Evolutionary conservation across 2,113 vertebrate species (phyloP), one percentile per base, ranked within the genome.

Genomic region (Hepsetus odoe): DNA sequence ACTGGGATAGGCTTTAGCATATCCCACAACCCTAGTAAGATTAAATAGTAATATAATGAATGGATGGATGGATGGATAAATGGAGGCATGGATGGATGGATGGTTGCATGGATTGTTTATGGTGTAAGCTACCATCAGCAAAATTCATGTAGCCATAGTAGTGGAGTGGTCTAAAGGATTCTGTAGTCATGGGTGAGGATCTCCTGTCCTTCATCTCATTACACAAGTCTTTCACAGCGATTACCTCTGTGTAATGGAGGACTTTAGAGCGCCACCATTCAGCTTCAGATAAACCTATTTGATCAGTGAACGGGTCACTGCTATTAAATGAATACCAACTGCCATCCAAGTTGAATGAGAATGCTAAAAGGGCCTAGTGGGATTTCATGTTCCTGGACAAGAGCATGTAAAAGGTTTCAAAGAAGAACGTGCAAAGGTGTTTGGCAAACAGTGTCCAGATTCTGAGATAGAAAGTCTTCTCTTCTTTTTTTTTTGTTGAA

Each of bases 141-240:
- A 51, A 40, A 10, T 56, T 33, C 10, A 26, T 53, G 14, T 28
- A 40, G 20, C 11, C 61, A 38, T 56, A 49, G 24, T 3, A 66
- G 30, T 40, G 32, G 49, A 62, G 53, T 26, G 55, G 51, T 49
- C 40, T 58, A 7, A 58, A 73, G 65, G 69, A 62, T 62, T 35
- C 28, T 22, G 30, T 49, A 53, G 64, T 70, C 56, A 70, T 74
- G 65, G 33, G 35, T 69, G 44, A 70, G 38, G 70, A 49, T 66
- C 38, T 42, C 18, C 24, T 79, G 46, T 66, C 53, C 49, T 66
- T 82, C 49, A 80, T 55, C 67, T 66, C 77, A 74, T 73, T 80
- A 58, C 55, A 51, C 46, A 42, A 73, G 61, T 72, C 77, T 70
- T 80, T 80, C 77, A 73, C 72, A 80, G 38, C 74, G 49, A 74